These are phyloP conservation scores for Oncorhynchus keta DNA, from an alignment of 2,113 vertebrate genomes.

Conservation along the genomic window DNA sequence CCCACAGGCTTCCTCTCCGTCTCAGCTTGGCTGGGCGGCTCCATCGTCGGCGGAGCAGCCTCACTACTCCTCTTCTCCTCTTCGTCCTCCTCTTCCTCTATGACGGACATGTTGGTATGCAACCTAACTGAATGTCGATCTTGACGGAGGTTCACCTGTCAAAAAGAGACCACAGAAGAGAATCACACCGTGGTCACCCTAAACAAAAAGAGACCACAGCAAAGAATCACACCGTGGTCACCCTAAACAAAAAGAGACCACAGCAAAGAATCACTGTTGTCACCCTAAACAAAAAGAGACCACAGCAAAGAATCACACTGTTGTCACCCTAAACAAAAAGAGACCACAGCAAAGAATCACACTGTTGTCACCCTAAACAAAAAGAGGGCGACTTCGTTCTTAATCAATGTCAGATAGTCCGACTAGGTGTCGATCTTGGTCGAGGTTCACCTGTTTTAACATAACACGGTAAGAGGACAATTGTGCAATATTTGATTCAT, in stretches of 20 bases:
- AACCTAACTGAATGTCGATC: too few relatives aligned
- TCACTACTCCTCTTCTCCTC: background rate
- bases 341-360: too few relatives aligned
- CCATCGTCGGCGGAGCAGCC: background rate
- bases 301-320: background rate
- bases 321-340: background rate
- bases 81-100: background rate
- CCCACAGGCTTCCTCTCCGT: background rate
- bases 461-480: too few relatives aligned
- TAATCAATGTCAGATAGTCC: background rate
- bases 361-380: background rate
- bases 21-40: background rate
- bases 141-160: background rate
- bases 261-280: background rate
- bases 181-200: background rate
- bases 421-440: too few relatives aligned
- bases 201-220: background rate
- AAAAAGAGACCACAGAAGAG: background rate
- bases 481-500: too few relatives aligned
- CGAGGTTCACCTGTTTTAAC: too few relatives aligned
- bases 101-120: too few relatives aligned
- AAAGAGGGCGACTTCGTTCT: background rate
- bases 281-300: background rate
- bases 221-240: too few relatives aligned
- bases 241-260: too few relatives aligned